Base-by-base conservation (phyloP, 2,113 vertebrate genomes). In the Centrocercus urophasianus region DNA sequence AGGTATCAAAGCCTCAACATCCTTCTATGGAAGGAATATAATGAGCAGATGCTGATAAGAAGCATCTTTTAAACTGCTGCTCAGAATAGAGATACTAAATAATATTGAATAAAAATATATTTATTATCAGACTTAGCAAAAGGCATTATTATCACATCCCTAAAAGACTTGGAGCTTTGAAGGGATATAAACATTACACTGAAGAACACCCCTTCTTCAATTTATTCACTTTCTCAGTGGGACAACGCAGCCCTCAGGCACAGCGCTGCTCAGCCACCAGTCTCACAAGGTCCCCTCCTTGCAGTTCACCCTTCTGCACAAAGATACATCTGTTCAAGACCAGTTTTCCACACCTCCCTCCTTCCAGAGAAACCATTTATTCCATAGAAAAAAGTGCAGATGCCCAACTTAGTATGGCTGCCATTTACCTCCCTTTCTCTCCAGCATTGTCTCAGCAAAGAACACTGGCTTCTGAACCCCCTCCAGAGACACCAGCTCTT, bases 171-270 rank as follows among this genome's bases (percentile, higher is more conserved):
- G 45, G 19, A 81, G 42, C 24, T 81, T 47, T 22, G 9, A 5
- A 65, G 20, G 42, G 10, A 50, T 30, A 36, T 3, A 9, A 63
- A 47, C 14, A 11, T 75, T 70, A 64, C 52, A 40, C 36, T 60
- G 32, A 74, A 84, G 54, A 79, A 57, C 32, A 75, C 42, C 64
- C 13, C n/a, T 52, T 61, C 19, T 25, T 63, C 57, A 45, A 45
- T 10, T 40, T 36, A 45, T 19, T 28, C 43, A 40, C 38, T 42
- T 70, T 40, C 80, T 57, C 16, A 78, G 0, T 32, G 22, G 76
- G 19, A 50, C 34, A 72, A 8, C 4, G 17, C 0, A 34, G 17
- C 14, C n/a, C 40, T 34, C 10, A 36, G 11, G 11, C 30, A 48
- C 1, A 8, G 52, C 61, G 61, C 48, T 69, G 28, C 54, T 48